Conservation (phyloP, 2,113 vertebrate genomes). For the Sceloporus tristichus region DNA sequence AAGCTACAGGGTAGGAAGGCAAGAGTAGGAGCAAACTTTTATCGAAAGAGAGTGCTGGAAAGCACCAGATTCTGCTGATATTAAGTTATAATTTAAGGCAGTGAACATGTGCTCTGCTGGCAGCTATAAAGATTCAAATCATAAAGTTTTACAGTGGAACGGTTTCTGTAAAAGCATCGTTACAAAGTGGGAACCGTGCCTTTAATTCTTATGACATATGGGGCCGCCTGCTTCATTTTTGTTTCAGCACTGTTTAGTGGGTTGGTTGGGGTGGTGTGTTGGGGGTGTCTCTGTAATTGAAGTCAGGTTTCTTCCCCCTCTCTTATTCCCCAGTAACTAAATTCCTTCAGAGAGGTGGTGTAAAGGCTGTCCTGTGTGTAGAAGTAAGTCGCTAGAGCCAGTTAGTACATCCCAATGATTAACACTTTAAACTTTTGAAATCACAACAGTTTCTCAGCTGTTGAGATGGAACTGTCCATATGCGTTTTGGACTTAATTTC, state of each 20-base stretch:
- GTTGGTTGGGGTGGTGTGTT: constrained; percentile 41
- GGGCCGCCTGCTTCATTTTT: constrained; percentile 81
- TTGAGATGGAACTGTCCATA: not conserved
- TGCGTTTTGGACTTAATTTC: not conserved
- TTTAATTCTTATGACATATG: constrained; percentile 84
- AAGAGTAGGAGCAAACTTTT: constrained; percentile 36
- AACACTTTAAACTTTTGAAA: constrained; percentile 16
- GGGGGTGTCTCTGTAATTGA: constrained; percentile 70
- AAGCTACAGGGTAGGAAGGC: constrained; percentile 60
- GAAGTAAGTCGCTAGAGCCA: not conserved
- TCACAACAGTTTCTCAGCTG: not conserved
- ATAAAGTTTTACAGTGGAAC: constrained; percentile 90
- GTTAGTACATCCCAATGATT: not conserved
- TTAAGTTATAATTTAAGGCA: constrained; percentile 87
- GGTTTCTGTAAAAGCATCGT: constrained; percentile 86
- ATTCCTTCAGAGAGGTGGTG: constrained; percentile 18
- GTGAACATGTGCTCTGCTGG: constrained; percentile 86
- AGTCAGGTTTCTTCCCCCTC: constrained; percentile 54
- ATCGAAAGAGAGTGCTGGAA: constrained; percentile 65
- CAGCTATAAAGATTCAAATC: constrained; percentile 87
- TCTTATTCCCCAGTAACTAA: constrained; percentile 15
- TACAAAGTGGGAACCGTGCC: constrained; percentile 84
- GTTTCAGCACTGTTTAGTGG: constrained; percentile 74
- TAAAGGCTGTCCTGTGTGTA: not conserved
- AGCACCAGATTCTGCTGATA: constrained; percentile 78